Conservation (phyloP, 1,140 invertebrate genomes). For the Zophobas atratus region DNA sequence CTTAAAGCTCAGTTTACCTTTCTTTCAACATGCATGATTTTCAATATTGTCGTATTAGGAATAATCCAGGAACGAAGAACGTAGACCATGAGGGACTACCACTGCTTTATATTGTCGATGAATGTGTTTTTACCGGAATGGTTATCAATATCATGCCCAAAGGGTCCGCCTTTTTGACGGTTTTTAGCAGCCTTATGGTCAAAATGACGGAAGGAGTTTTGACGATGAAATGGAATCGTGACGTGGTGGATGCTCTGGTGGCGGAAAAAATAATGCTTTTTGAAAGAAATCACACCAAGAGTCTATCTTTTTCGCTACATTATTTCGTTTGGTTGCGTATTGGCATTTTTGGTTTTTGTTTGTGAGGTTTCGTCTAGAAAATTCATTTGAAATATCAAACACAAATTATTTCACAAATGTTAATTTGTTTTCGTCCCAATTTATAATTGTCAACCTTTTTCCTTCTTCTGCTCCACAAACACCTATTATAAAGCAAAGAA, state of each 20-base stretch:
- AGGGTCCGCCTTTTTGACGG: constrained; percentile 44
- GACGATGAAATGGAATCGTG: constrained; percentile 61
- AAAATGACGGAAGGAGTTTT: constrained; percentile 20
- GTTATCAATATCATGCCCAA: constrained; percentile 47
- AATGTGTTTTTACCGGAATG: constrained; percentile 42
- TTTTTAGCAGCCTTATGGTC: constrained; percentile 33
- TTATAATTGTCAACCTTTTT: not conserved
- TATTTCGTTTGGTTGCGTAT: no score
- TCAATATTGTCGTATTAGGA: not conserved
- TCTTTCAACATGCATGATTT: not conserved
- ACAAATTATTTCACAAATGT: no score
- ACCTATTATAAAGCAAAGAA: no score
- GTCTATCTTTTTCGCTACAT: no score
- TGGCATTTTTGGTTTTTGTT: no score
- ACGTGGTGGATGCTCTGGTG: constrained; percentile 58
- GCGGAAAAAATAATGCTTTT: no score
- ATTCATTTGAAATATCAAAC: no score
- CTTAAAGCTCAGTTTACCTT: not conserved
- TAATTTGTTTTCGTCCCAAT: not conserved
- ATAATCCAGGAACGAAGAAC: not conserved
- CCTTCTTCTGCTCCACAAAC: no score
- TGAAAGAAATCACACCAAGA: no score
- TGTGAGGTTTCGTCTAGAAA: no score
- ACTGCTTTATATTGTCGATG: constrained; percentile 47
- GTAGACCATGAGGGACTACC: constrained; percentile 40